Evolutionary conservation across 2,888 invertebrate genomes (phyloP), one percentile per base, ranked within the genome.

Genomic region (Byasa hedistus): DNA sequence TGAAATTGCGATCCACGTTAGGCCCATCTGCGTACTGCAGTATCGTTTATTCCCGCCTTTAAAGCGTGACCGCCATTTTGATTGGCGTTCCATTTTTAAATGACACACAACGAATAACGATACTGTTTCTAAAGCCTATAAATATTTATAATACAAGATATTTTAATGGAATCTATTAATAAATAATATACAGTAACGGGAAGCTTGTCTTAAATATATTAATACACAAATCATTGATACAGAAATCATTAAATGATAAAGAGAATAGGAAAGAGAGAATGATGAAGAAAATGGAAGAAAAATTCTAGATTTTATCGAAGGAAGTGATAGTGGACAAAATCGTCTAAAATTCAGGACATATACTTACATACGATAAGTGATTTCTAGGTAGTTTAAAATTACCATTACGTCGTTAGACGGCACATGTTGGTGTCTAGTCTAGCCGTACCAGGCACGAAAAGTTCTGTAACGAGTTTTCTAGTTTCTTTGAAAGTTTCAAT

Each of bases 11-110:
- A 61, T 27, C 22, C 55, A 19, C 23, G 55, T 55, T 62, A 44
- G 36, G 55, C 44, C 44, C 61, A 62, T 62, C 61, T 62, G 61
- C 27, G 22, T 61, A 19, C 61, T 56, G 44, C 61, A 44, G 55
- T 27, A 39, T 62, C 55, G 55, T 62, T 44, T 36, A 32, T 61
- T 61, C 23, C 23, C 61, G 39, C 52, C 54, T 22, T 54, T 39
- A 24, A 24, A 15, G 24, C 44, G 61, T 56, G 61, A 62, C 61
- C 61, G 61, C 61, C 61, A 62, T 62, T 44, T 62, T 62, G 61
- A 44, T 62, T 62, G 23, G 55, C 61, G 36, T 36, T 61, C 3
- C 21, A 22, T 32, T 17, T 57, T 57, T 23, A 32, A 24, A 51
- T 51, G 21, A 51, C n/a, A n/a, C 5, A 10, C 12, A 48, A 15